Evolutionary conservation across 2,797 vertebrate genomes (phyloP).

Genomic region (Pantherophis alleghaniensis): DNA sequence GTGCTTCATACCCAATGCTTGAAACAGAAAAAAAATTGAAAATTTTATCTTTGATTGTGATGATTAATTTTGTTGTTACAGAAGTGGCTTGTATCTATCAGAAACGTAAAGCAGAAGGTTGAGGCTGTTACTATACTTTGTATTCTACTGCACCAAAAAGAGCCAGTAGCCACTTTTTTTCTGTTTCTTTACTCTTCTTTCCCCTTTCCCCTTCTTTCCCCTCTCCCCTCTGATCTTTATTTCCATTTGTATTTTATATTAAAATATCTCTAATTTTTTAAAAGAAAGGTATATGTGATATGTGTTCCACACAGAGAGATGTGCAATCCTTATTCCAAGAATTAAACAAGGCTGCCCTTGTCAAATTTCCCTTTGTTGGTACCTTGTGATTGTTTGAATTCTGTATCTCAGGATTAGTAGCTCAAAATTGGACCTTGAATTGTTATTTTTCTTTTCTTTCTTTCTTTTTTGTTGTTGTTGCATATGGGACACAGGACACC

Average conservation of each 20-base stretch:
- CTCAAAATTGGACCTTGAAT: not conserved
- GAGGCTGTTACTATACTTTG: not conserved
- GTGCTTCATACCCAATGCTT: not conserved
- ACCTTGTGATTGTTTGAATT: not conserved
- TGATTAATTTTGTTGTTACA: not conserved
- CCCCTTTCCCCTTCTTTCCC: not conserved
- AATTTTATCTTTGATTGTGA: not conserved
- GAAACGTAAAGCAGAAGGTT: not conserved
- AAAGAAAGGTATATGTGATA: not conserved
- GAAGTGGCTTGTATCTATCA: not conserved
- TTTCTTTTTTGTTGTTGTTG: not conserved
- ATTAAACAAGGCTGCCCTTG: not conserved
- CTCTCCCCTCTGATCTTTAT: not conserved
- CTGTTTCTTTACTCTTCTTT: not conserved
- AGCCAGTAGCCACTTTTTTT: not conserved
- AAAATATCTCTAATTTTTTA: not conserved
- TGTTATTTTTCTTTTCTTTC: not conserved
- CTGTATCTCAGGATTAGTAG: not conserved
- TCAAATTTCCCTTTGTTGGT: not conserved
- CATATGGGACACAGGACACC: not conserved
- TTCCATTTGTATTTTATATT: not conserved
- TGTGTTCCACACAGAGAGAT: not conserved
- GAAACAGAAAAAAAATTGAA: not conserved
- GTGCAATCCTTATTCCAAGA: not conserved
- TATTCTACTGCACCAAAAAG: not conserved